Conservation (phyloP, 2,113 vertebrate genomes). For the Manacus vitellinus region DNA sequence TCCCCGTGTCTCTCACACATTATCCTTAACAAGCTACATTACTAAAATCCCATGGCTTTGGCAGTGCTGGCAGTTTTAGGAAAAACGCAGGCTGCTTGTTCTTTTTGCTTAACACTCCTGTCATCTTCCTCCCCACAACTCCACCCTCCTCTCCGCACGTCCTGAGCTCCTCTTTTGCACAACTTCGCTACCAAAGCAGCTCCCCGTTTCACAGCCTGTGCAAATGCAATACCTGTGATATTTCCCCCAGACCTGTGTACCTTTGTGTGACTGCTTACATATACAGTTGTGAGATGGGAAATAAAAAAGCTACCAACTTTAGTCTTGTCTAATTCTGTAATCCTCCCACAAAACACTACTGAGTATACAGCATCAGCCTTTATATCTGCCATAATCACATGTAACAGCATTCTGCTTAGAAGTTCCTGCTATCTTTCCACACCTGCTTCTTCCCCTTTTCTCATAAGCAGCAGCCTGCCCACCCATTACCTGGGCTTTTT, state of each 20-base stretch:
- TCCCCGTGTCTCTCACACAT: rapidly evolving
- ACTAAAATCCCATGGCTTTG: neutral
- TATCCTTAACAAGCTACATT: neutral
- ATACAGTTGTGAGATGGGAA: conserved; percentile 21
- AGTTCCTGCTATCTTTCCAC: neutral
- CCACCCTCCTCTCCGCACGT: neutral
- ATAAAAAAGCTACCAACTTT: conserved; percentile 24
- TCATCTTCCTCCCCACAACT: neutral
- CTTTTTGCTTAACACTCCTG: neutral
- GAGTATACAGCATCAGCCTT: neutral
- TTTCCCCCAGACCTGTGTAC: neutral
- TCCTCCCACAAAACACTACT: neutral
- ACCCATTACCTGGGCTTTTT: neutral
- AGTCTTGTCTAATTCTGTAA: neutral
- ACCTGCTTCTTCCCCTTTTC: neutral
- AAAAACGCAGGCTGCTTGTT: neutral
- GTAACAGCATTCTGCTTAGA: neutral
- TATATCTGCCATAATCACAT: neutral
- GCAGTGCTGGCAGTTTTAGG: neutral
- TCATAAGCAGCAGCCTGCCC: neutral
- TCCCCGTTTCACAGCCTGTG: neutral
- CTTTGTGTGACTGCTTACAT: neutral
- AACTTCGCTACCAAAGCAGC: conserved; percentile 26
- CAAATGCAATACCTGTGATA: neutral
- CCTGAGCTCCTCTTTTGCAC: conserved; percentile 1